phyloP scores from a whole-genome alignment of 2,797 vertebrate genomes.

The Coccyzus lansbergi region DNA sequence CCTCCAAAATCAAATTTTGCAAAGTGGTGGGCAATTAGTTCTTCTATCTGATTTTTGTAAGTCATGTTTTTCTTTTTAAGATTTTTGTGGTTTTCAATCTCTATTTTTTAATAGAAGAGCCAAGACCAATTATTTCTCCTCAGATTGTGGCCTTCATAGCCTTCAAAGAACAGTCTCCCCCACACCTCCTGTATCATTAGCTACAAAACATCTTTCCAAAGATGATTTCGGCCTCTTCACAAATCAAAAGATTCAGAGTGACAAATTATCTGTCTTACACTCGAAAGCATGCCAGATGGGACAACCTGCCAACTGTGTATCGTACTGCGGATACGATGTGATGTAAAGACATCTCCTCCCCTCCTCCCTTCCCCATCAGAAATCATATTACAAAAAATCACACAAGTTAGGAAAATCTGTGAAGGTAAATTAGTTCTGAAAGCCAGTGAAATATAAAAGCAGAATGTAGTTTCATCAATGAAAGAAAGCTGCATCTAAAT shows the following conservation, averaged over 20 bases:
- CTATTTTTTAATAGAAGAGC: conserved; percentile 41
- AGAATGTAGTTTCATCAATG: background rate
- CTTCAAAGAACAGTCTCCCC: conserved; percentile 46
- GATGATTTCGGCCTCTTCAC: conserved; percentile 50
- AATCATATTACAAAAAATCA: background rate
- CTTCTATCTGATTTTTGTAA: conserved; percentile 25
- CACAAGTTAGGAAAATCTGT: conserved; percentile 19
- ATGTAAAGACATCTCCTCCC: background rate
- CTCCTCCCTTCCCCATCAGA: background rate
- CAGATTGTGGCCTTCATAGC: conserved; percentile 43
- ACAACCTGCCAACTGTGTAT: conserved; percentile 25
- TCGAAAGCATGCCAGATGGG: conserved; percentile 33
- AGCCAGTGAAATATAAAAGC: background rate
- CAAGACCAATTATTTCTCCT: conserved; percentile 57
- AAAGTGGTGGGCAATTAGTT: conserved; percentile 47
- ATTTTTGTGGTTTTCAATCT: conserved; percentile 22
- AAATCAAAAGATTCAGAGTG: conserved; percentile 52
- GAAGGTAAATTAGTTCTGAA: conserved; percentile 2
- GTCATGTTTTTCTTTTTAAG: conserved; percentile 36
- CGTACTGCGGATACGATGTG: background rate
- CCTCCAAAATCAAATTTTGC: conserved; percentile 57
- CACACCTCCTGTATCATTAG: conserved; percentile 56
- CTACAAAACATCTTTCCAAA: conserved; percentile 29
- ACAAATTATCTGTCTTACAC: conserved; percentile 42
- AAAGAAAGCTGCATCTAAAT: background rate